Conservation (phyloP, 2,113 vertebrate genomes). For the Melanerpes aurifrons region DNA sequence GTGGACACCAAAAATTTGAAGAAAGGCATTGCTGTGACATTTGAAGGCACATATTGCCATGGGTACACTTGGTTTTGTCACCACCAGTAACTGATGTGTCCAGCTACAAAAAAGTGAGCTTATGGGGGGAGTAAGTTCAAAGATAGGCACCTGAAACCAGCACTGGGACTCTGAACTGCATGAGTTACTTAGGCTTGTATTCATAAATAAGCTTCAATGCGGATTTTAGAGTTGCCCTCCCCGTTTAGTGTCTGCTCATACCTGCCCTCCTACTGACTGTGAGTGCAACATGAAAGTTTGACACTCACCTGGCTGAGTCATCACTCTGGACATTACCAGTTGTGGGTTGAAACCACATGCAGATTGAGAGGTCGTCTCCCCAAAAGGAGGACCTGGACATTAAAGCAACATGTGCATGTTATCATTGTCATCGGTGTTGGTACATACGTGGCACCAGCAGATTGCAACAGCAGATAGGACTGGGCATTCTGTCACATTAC, state of each 20-base stretch:
- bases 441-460: not conserved
- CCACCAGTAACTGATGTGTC: not conserved
- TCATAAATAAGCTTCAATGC: not conserved
- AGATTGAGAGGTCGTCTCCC: not conserved
- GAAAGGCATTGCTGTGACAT: not conserved
- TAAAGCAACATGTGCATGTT: not conserved
- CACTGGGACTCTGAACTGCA: not conserved
- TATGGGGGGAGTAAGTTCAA: not conserved
- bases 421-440: not conserved
- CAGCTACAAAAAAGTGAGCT: not conserved
- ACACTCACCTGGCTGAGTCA: not conserved
- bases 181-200: not conserved
- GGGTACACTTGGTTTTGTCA: not conserved
- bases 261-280: not conserved
- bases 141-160: not conserved
- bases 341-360: not conserved
- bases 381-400: not conserved
- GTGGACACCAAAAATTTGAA: not conserved
- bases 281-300: accelerated
- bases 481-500: not conserved
- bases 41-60: not conserved
- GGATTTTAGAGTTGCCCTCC: not conserved
- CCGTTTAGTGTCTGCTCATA: not conserved
- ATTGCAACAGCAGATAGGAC: not conserved
- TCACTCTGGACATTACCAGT: not conserved